Evolutionary conservation across 2,113 vertebrate species (phyloP), one percentile per base, ranked within the genome.

Genomic region (Odontesthes bonariensis): DNA sequence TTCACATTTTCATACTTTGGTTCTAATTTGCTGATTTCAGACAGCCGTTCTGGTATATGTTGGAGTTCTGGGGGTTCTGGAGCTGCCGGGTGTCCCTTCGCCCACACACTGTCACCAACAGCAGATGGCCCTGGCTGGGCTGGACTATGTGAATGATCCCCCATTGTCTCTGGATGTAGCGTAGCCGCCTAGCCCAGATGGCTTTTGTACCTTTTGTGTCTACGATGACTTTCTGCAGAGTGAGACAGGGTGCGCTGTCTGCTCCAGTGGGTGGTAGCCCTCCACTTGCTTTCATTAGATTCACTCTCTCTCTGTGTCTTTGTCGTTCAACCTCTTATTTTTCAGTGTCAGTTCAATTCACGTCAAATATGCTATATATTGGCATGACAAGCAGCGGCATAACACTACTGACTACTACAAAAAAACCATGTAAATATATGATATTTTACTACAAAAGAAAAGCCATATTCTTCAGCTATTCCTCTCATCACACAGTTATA

Each of bases 161-260:
- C 90, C 79, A 85, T 93, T 91, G 90, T 92, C 81, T 85, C 40
- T 89, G 91, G 87, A 89, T 86, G 89, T 92, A 87, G 88, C 75
- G 86, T 87, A 88, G 91, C 86, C 81, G 83, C 85, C 86, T 89
- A 83, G 86, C 91, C 90, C 92, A 92, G 92, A 93, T 93, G 92
- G 91, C 90, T 90, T 89, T 92, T 93, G 84, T 84, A 91, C 79
- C 92, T 92, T 92, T 93, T 91, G 91, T 91, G 87, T 90, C 76
- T 54, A 6, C 61, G 69, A 72, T 85, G 85, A 92, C 88, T 92
- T 86, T 89, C 67, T 83, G 86, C 77, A 49, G 65, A 81, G 84
- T 73, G 80, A 78, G 84, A 73, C 85, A 65, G 84, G 74, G 85
- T 84, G 72, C 61, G 87, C 75, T 87, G 89, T 92, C 89, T 91